Conservation (phyloP, 1,140 invertebrate genomes). For the Drosophila albomicans region DNA sequence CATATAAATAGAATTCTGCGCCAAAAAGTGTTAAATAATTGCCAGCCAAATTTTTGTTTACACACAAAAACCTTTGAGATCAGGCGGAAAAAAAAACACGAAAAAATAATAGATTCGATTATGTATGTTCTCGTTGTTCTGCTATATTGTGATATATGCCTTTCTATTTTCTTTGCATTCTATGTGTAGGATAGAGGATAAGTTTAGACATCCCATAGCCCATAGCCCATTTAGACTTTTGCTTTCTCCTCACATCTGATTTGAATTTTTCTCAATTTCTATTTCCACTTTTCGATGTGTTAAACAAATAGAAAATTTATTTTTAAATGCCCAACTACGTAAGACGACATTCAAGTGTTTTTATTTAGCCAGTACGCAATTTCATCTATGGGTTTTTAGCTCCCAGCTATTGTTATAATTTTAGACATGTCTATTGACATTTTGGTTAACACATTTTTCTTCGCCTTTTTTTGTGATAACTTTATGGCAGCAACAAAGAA, state of each 20-base stretch:
- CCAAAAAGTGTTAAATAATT: slow-evolving; percentile 78
- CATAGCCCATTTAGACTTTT: slow-evolving; percentile 43
- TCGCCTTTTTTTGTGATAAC: slow-evolving; percentile 21
- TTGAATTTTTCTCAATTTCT: slow-evolving; percentile 54
- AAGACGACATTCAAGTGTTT: slow-evolving; percentile 82
- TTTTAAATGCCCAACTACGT: slow-evolving; percentile 79
- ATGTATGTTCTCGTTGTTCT: slow-evolving; percentile 31
- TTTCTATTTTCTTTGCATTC: background rate
- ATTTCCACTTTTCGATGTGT: slow-evolving; percentile 57
- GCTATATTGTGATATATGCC: slow-evolving; percentile 15
- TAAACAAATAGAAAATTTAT: slow-evolving; percentile 46
- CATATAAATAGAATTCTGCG: slow-evolving; percentile 36
- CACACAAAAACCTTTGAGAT: slow-evolving; percentile 41
- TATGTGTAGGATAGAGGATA: slow-evolving; percentile 2
- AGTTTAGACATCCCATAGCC: slow-evolving; percentile 2
- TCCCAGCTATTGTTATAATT: slow-evolving; percentile 35
- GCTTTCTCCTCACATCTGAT: slow-evolving; percentile 43
- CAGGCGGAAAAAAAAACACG: slow-evolving; percentile 9
- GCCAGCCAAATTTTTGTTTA: slow-evolving; percentile 61
- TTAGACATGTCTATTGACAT: slow-evolving; percentile 41
- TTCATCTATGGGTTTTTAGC: slow-evolving; percentile 28
- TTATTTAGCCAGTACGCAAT: slow-evolving; percentile 73
- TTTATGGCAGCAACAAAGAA: slow-evolving; percentile 24
- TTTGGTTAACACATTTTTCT: slow-evolving; percentile 40
- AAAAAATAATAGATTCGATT: slow-evolving; percentile 52